Evolutionary conservation across 2,888 invertebrate species (phyloP), one percentile per base, ranked within the genome.

Genomic region (Lasioglossum marginatum): DNA sequence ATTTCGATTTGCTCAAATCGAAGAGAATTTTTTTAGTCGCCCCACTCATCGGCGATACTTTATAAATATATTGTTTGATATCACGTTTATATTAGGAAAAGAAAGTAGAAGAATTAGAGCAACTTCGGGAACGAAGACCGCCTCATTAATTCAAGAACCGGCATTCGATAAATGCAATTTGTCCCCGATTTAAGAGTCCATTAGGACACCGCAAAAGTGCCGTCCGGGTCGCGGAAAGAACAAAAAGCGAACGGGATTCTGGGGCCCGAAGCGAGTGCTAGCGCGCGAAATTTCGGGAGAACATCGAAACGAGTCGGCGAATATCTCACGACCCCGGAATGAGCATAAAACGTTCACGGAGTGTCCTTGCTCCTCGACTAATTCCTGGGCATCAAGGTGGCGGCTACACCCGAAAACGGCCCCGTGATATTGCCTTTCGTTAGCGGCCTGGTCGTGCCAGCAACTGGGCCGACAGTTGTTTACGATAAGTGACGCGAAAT

Each of bases 401-500:
- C 74, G 57, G 40, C 75, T 63, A 16, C 45, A 16, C 14, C 16
- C n/a, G 60, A 45, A 66, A 52, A 23, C 37, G 71, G 27, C 52
- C 23, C 6, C 57, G 10, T 1, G 40, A 40, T 68, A 52, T 45
- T 23, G 66, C 48, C 31, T 68, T 83, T 83, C 70, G 83, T 77
- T 77, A 70, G 48, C 14, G 23, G 48, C n/a, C 40, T 52, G 71
- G 16, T n/a, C 75, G 52, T 37, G 37, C 57, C 73, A 68, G 37
- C 68, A 63, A 76, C 66, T 31, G 73, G 80, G 52, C 80, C 77
- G 79, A 75, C 75, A 60, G 86, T 83, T 86, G 79, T 87, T 87
- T 86, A 86, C 86, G 87, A 83, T 83, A 81, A 87, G 81, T 83
- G 81, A 45, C 81, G 72, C 52, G 40, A 48, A 75, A 81, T 73